phyloP scores from a whole-genome alignment of 2,113 vertebrate species.

The Clarias batrachus region DNA sequence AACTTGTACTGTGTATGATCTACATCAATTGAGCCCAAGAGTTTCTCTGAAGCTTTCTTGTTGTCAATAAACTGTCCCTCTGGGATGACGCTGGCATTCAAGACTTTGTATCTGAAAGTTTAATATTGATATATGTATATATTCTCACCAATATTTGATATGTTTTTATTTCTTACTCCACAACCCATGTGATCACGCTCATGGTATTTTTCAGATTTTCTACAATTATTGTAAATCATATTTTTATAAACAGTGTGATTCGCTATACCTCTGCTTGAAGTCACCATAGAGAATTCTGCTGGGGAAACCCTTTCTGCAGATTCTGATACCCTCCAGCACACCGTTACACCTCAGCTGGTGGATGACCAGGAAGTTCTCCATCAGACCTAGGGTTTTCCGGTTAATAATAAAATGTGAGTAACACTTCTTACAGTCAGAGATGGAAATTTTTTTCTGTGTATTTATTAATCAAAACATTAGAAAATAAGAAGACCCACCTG shows the following conservation, averaged over 20 bases:
- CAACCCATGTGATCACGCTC: too few species aligned
- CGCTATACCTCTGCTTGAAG: slow-evolving; percentile 81
- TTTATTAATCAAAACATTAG: neutral
- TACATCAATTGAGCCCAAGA: slow-evolving; percentile 25
- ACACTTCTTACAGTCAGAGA: too few species aligned
- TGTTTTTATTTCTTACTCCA: too few species aligned
- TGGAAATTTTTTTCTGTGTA: too few species aligned
- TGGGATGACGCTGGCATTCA: neutral
- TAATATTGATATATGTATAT: neutral
- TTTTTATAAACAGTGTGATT: neutral
- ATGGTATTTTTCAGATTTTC: too few species aligned
- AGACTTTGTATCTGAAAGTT: slow-evolving; percentile 10
- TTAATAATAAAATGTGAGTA: neutral
- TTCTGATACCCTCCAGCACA: slow-evolving; percentile 86
- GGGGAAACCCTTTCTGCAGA: slow-evolving; percentile 89
- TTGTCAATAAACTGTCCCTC: slow-evolving; percentile 39
- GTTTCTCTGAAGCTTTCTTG: slow-evolving; percentile 35
- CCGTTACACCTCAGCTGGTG: slow-evolving; percentile 89
- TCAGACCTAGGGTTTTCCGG: slow-evolving; percentile 66
- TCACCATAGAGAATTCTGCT: slow-evolving; percentile 86
- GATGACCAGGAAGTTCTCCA: slow-evolving; percentile 87
- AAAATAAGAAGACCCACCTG: slow-evolving; percentile 68
- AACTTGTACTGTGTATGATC: slow-evolving; percentile 33
- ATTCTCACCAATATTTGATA: neutral
- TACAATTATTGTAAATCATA: neutral